These are phyloP conservation scores for Ypsolopha scabrella DNA, from an alignment of 2,888 invertebrate species.

Conservation along the genomic window DNA sequence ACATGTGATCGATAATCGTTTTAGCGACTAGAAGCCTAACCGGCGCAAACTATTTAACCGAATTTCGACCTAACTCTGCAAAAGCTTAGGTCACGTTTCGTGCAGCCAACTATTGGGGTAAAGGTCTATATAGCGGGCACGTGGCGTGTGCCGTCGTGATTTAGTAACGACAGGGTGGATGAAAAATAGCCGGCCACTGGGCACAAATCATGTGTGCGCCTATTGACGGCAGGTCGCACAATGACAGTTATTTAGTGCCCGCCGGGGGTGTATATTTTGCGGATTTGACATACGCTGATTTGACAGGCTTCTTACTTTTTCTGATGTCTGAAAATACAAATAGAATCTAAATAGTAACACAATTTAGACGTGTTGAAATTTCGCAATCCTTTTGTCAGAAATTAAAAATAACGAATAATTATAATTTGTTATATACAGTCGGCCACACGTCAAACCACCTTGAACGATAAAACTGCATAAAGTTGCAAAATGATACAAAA, in stretches of 20 bases:
- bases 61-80: slow-evolving; percentile 7
- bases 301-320: too few species aligned
- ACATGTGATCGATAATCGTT: neutral
- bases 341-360: too few species aligned
- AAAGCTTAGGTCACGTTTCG: slow-evolving; percentile 11
- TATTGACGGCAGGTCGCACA: slow-evolving; percentile 14
- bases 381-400: too few species aligned
- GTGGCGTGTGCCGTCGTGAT: slow-evolving; percentile 24
- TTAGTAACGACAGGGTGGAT: slow-evolving; percentile 24
- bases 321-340: too few species aligned
- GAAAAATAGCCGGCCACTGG: slow-evolving; percentile 25
- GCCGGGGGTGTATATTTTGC: neutral
- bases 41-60: slow-evolving; percentile 7
- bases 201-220: slow-evolving; percentile 31
- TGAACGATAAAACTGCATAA: too few species aligned
- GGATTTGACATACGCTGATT: neutral
- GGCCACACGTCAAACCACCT: too few species aligned
- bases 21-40: neutral
- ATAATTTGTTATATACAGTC: too few species aligned
- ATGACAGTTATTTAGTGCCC: slow-evolving; percentile 21
- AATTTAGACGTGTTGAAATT: too few species aligned
- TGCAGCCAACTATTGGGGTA: slow-evolving; percentile 8
- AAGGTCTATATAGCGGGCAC: slow-evolving; percentile 18
- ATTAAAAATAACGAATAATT: too few species aligned
- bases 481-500: too few species aligned